Evolutionary conservation across 2,888 invertebrate genomes (phyloP), one percentile per base, ranked within the genome.

Genomic region (Trissoscelio sp.): DNA sequence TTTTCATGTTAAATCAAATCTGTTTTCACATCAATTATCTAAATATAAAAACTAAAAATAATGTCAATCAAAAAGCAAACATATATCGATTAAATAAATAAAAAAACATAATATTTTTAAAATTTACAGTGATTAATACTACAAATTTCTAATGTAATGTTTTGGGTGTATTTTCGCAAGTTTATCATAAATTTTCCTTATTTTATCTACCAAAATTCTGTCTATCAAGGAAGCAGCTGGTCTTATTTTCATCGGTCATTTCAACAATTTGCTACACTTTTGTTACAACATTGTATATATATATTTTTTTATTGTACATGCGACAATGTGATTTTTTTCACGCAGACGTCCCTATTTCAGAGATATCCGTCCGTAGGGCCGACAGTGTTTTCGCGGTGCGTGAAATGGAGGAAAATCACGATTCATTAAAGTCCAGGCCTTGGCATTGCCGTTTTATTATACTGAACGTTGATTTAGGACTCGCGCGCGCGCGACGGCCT

Each of bases 381-480:
- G 24, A 64, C 80, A 80, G 69, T 73, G 77, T 67, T 75, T 70
- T 75, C 62, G 72, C 51, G 60, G 46, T 66, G 60, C 80, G 70
- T 69, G 46, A 44, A 64, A 77, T 79, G 81, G 83, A 86, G 87
- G 85, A 88, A 88, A 88, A 88, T 89, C 83, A 85, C 85, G 85
- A 89, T 88, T 88, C 87, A 86, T 89, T 88, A 87, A 85, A 87
- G 86, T 85, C 81, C 85, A 74, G 81, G 84, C 69, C 83, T 58
- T 55, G 79, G 80, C 79, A 83, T 79, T 81, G 83, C 82, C 84
- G 84, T 89, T 90, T 90, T 89, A 89, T 89, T 88, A 89, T 89
- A 86, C 87, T 87, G 87, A 88, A 87, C 87, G 88, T 89, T 90
- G 89, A 90, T 90, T 90, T 88, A 90, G 90, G 87, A 86, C 80